Evolutionary conservation across 2,888 invertebrate species (phyloP), one percentile per base, ranked within the genome.

Genomic region (Epinotia ramella): DNA sequence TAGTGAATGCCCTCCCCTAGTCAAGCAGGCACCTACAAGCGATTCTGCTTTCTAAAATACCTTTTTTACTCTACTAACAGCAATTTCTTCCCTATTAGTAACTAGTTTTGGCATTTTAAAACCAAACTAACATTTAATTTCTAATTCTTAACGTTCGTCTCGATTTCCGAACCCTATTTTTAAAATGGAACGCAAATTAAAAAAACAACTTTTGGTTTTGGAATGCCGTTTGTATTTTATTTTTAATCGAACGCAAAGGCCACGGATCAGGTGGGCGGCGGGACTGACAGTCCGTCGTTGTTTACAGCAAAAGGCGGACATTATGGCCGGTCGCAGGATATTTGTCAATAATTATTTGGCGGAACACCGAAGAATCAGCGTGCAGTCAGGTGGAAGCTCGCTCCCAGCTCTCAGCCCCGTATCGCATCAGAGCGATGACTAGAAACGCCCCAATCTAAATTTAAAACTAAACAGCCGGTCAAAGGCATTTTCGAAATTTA

Each of bases 271-370:
- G 64, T 66, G 76, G 74, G 78, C 78, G 70, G 71, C 79, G 79
- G 80, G 78, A 73, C 80, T 79, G 78, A 81, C 80, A 81, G 78
- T 69, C 84, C 83, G 84, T 81, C 83, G 85, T 79, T 81, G 87
- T 95, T 94, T 94, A 80, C 95, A 95, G 95, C 95, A 95, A 95
- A 94, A 95, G 89, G 95, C 95, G 91, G 95, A 95, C 91, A 94
- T 95, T 88, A 91, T 95, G 94, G 94, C 94, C 90, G 95, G 94
- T 84, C 95, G 95, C 88, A 92, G 95, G 90, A 94, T 95, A 91
- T 95, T 94, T 94, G 94, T 95, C 91, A 95, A 95, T 94, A 95
- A 95, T 95, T 95, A 94, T 94, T 94, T 95, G 95, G 95, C 95
- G 86, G 95, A 95, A 87, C 95, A 95, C 89, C 93, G 95, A 87